phyloP scores from a whole-genome alignment of 1,140 invertebrate genomes.

The Littorina saxatilis region DNA sequence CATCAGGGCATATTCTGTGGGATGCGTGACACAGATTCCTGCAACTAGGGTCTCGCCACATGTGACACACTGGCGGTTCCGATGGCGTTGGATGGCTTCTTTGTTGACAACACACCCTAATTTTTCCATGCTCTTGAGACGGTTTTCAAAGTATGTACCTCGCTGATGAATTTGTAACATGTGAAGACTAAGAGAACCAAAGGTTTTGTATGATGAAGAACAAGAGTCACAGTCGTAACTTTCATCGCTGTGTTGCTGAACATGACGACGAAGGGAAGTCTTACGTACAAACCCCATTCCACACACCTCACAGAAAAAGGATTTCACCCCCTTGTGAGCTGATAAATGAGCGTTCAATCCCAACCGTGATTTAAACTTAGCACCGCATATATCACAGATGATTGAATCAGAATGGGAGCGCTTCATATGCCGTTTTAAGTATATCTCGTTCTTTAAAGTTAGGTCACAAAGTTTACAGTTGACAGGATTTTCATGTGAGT shows the following conservation, averaged over 20 bases:
- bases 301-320: constrained; percentile 10
- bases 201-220: constrained; percentile 6
- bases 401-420: constrained; percentile 1
- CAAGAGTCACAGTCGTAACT: not conserved
- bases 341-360: not conserved
- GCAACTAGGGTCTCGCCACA: not conserved
- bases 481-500: constrained; percentile 9
- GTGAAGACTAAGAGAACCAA: constrained; percentile 1
- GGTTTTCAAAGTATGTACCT: not conserved
- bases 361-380: not conserved
- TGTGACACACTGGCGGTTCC: not conserved
- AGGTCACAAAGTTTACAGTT: constrained; percentile 8
- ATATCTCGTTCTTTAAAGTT: not conserved
- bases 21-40: not conserved
- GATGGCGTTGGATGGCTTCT: not conserved
- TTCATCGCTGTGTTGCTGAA: not conserved
- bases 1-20: not conserved
- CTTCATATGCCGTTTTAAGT: not conserved
- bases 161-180: constrained; percentile 7
- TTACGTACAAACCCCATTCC: constrained; percentile 12
- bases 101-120: not conserved
- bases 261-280: not conserved
- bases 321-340: not conserved
- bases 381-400: constrained; percentile 1
- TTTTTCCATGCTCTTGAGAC: not conserved